Evolutionary conservation across 2,888 invertebrate genomes (phyloP).

Genomic region (Entomobrya proxima): DNA sequence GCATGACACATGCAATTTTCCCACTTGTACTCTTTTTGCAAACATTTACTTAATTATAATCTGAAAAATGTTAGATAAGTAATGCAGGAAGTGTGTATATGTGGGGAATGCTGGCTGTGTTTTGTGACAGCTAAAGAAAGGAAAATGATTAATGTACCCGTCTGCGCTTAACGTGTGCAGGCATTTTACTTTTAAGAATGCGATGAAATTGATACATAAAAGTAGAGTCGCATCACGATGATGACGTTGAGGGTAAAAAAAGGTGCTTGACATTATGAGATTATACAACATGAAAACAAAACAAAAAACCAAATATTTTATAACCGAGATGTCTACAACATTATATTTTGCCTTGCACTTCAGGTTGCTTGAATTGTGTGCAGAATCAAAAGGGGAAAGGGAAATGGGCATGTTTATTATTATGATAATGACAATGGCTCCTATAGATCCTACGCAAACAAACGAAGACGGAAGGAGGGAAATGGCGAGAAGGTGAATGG

Average conservation of each 20-base stretch:
- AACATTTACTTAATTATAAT: not conserved
- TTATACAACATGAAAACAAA: not conserved
- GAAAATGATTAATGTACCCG: constrained; percentile 46
- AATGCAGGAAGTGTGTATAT: constrained; percentile 27
- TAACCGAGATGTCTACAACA: not conserved
- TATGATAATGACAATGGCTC: not conserved
- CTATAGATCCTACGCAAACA: constrained; percentile 18
- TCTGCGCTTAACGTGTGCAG: not conserved
- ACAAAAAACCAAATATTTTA: not conserved
- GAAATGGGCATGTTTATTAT: not conserved
- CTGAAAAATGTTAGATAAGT: constrained; percentile 10
- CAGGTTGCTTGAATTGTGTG: not conserved
- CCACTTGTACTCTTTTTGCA: constrained; percentile 29
- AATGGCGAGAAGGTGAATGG: constrained; percentile 10
- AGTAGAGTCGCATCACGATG: not conserved
- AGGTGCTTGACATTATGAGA: constrained; percentile 32
- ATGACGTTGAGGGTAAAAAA: constrained; percentile 4
- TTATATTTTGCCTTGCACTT: constrained; percentile 41
- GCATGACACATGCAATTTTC: constrained; percentile 12
- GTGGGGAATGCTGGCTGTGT: not conserved
- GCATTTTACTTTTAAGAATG: not conserved
- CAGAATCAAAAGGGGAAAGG: not conserved
- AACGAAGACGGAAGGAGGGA: not conserved
- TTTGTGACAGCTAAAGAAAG: constrained; percentile 10
- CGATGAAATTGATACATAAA: constrained; percentile 28